These are phyloP conservation scores for Muraenolepis orangiensis DNA, from an alignment of 2,797 vertebrate genomes.

Conservation along the genomic window DNA sequence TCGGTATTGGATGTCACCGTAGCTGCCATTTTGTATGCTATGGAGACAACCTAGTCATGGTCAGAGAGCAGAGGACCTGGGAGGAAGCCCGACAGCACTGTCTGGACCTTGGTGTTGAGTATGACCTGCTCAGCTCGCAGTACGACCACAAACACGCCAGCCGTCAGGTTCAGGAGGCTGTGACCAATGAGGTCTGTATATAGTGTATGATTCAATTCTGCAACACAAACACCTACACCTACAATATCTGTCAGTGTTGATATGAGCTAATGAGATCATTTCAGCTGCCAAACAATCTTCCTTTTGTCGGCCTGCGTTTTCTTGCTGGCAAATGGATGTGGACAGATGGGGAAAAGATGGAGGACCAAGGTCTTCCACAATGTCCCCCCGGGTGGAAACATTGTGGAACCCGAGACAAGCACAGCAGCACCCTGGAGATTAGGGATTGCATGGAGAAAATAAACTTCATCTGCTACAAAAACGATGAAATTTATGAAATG, in stretches of 20 bases:
- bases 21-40: rapidly evolving
- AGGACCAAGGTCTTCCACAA: not conserved
- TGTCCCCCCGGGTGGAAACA: slow-evolving; percentile 20
- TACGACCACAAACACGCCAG: slow-evolving; percentile 15
- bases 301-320: slow-evolving; percentile 37
- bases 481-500: too few relatives aligned
- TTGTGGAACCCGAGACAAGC: slow-evolving; percentile 49
- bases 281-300: not conserved
- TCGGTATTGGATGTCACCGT: rapidly evolving
- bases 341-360: not conserved
- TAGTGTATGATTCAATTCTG: not conserved
- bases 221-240: not conserved
- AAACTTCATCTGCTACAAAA: slow-evolving; percentile 43
- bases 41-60: slow-evolving; percentile 34
- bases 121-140: slow-evolving; percentile 31
- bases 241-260: too few relatives aligned
- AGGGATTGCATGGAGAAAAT: slow-evolving; percentile 44
- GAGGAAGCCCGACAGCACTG: slow-evolving; percentile 37
- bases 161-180: slow-evolving; percentile 21
- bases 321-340: slow-evolving; percentile 45
- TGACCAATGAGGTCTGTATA: slow-evolving; percentile 47
- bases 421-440: slow-evolving; percentile 2
- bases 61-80: slow-evolving; percentile 50
- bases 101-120: slow-evolving; percentile 11
- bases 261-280: too few relatives aligned